Conservation (phyloP, 2,888 invertebrate species). For the Tenthredo livida region DNA sequence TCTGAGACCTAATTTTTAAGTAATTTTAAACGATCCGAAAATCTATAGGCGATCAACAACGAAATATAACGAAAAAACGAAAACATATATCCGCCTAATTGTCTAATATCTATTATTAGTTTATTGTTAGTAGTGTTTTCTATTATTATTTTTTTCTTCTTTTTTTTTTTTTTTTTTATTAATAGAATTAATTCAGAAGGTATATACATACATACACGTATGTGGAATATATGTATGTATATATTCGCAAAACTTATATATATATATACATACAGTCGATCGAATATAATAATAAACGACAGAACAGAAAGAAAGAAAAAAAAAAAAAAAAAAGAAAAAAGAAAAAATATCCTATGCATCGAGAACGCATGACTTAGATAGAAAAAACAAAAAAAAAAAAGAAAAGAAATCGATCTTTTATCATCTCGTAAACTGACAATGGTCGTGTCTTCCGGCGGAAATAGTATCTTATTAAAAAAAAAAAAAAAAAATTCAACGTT, state of each 20-base stretch:
- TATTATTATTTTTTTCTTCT: too few relatives aligned
- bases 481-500: too few relatives aligned
- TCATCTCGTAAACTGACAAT: background rate
- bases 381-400: background rate
- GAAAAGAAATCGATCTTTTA: background rate
- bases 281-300: background rate
- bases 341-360: background rate
- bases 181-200: too few relatives aligned
- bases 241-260: background rate
- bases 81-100: background rate
- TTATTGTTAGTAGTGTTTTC: background rate
- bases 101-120: background rate
- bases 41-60: background rate
- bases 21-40: background rate
- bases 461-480: too few relatives aligned
- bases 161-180: too few relatives aligned
- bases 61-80: background rate
- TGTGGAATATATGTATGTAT: background rate
- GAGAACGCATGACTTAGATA: background rate
- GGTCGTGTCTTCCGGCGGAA: background rate
- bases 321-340: background rate
- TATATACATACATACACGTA: too few relatives aligned
- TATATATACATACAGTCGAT: background rate
- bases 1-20: background rate
- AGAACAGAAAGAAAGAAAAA: background rate